Evolutionary conservation across 2,797 vertebrate species (phyloP), one percentile per base, ranked within the genome.

Genomic region (Anabas testudineus): DNA sequence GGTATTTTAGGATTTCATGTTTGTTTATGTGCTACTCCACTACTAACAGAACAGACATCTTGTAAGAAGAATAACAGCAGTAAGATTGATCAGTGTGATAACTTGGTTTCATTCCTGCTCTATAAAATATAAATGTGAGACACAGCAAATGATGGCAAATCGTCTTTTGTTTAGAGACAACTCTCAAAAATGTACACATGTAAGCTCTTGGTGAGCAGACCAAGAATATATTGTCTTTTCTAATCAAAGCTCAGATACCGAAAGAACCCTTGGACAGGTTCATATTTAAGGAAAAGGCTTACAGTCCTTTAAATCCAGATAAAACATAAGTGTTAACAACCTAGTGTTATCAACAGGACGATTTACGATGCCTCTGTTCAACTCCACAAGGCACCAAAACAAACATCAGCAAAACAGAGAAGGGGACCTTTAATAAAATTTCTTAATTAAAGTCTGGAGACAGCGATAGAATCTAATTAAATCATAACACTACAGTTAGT

Each of bases 401-500:
- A 73, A 56, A 76, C 69, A 28, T 61, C 30, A 45, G 48, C 21
- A 37, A 73, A 85, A 71, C 49, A 52, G 15, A 72, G 21, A 63
- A 59, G 1, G 37, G 30, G 15, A 28, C 24, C 16, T 72, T 73
- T 74, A 72, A 69, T 42, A 47, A 67, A 59, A 52, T 22, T 41
- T 67, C 10, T 59, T 84, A 74, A 82, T 88, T 87, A 74, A 86
- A 83, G 51, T 75, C 56, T 66, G n/a, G 54, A 76, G 60, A 71
- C 61, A 60, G 37, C 73, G 60, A 80, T 60, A 48, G 21, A 67
- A 83, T 76, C 71, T 82, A 85, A 90, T 87, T 87, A 86, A 88
- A 85, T 83, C 60, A 87, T 76, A 78, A 66, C 58, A 66, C 13
- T 13, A 32, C 5, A 67, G 22, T 7, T 51, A 66, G 10, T 49